Base-by-base conservation (phyloP, 2,797 vertebrate genomes). In the Paedocypris micromegethes region DNA sequence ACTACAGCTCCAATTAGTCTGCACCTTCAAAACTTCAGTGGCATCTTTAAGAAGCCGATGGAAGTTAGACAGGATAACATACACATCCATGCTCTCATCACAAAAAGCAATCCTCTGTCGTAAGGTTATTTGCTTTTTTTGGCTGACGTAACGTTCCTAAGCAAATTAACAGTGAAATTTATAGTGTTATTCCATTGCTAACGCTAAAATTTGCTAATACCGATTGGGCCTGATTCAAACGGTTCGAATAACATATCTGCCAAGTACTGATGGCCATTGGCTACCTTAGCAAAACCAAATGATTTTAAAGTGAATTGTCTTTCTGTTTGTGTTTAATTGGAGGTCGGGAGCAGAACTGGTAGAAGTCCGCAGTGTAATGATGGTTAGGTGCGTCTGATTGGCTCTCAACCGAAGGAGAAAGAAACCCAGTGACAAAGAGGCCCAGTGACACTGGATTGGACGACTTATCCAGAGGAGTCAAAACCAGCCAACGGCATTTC, bases 321-420 rank as follows among this genome's bases (percentile, higher is more conserved):
- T 59, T 75, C 65, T 69, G 65, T 66, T 64, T 70, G 55, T 57
- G 66, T 51, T 73, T 79, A 78, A 78, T 76, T 78, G 72, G 78
- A 73, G 57, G 72, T 55, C 43, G 48, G 67, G 8, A 52, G 44
- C 54, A 59, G 41, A 4, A 56, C 61, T 75, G 4, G 50, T 52
- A 55, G 74, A 72, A 68, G 59, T 56, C 57, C 58, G 66, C 45
- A 62, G 49, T 46, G 37, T 52, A 64, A 54, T 61, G 63, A 62
- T 62, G 62, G 63, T 51, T 68, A 55, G 48, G 49, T 41, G 7
- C 51, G 40, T 49, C 5, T 71, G 53, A 62, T 66, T 56, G 42
- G 71, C 52, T 70, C 37, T 46, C 52, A 68, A 42, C 47, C 58
- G 49, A 9, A 6, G 23, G 50, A 48, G 6, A 52, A 48, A 66